phyloP scores from a whole-genome alignment of 1,140 invertebrate genomes.

The Aphelinus certus region DNA sequence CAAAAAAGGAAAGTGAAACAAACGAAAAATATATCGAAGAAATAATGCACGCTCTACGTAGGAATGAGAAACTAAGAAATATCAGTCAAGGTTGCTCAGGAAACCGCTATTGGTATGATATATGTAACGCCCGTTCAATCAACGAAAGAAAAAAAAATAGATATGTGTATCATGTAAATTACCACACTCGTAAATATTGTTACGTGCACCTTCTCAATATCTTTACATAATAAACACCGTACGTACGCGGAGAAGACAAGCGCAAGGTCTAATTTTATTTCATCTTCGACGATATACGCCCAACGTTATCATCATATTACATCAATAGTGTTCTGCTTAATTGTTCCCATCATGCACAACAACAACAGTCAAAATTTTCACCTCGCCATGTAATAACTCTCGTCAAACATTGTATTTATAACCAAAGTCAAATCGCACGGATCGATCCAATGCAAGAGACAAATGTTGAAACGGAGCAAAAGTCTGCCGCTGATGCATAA shows the following conservation, averaged over 20 bases:
- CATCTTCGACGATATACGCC: slow-evolving; percentile 26
- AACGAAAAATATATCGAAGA: slow-evolving; percentile 3
- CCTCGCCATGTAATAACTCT: too few species aligned
- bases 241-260: slow-evolving; percentile 36
- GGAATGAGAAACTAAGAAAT: slow-evolving; percentile 35
- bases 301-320: not conserved
- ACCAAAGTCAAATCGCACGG: too few species aligned
- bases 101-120: slow-evolving; percentile 45
- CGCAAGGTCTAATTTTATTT: slow-evolving; percentile 45
- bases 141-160: slow-evolving; percentile 19
- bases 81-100: slow-evolving; percentile 46
- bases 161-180: slow-evolving; percentile 46
- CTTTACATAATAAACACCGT: slow-evolving; percentile 36
- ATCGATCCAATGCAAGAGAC: too few species aligned
- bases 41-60: slow-evolving; percentile 57
- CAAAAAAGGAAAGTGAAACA: slow-evolving; percentile 9
- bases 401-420: too few species aligned
- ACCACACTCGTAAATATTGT: slow-evolving; percentile 45
- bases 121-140: slow-evolving; percentile 22
- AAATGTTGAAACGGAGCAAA: too few species aligned
- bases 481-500: too few species aligned
- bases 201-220: slow-evolving; percentile 39
- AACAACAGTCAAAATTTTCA: too few species aligned
- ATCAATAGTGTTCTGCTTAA: too few species aligned
- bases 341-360: too few species aligned